These are phyloP conservation scores for Leptarthrus brevirostris DNA, from an alignment of 2,888 invertebrate species.

Conservation along the genomic window DNA sequence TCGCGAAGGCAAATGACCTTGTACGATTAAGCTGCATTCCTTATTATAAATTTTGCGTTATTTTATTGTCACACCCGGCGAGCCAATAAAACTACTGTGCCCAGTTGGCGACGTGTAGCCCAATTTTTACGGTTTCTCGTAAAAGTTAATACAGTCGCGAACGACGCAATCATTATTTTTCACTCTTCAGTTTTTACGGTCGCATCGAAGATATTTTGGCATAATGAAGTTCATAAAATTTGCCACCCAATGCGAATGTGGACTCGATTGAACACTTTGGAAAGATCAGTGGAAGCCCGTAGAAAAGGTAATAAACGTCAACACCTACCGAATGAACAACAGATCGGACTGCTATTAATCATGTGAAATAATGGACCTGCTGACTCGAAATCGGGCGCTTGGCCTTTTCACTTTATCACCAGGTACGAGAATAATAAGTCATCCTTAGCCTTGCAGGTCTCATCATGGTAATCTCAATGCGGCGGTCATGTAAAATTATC, in stretches of 20 bases:
- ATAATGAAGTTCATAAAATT: conserved; percentile 52
- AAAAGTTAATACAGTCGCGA: conserved; percentile 21
- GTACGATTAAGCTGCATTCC: no score
- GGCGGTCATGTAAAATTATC: conserved; percentile 51
- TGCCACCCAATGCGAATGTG: conserved; percentile 48
- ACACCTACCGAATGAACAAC: conserved; percentile 49
- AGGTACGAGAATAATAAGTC: conserved; percentile 42
- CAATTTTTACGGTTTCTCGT: conserved; percentile 13
- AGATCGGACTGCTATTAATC: conserved; percentile 46
- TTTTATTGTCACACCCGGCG: conserved; percentile 26
- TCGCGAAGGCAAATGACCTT: no score
- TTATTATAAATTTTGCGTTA: neutral
- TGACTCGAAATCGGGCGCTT: conserved; percentile 27
- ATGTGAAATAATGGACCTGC: conserved; percentile 48
- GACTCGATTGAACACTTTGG: conserved; percentile 21
- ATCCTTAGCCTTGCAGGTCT: conserved; percentile 16
- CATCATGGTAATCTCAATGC: conserved; percentile 25
- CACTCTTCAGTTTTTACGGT: conserved; percentile 20
- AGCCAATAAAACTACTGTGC: conserved; percentile 29
- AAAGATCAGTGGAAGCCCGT: conserved; percentile 34
- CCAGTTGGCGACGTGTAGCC: conserved; percentile 1
- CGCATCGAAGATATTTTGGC: conserved; percentile 45
- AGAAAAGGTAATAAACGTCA: conserved; percentile 50
- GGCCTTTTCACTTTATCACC: conserved; percentile 39
- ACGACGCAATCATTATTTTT: conserved; percentile 31